Evolutionary conservation across 2,888 invertebrate genomes (phyloP), one percentile per base, ranked within the genome.

Genomic region (Disparrhopalites patrizii): DNA sequence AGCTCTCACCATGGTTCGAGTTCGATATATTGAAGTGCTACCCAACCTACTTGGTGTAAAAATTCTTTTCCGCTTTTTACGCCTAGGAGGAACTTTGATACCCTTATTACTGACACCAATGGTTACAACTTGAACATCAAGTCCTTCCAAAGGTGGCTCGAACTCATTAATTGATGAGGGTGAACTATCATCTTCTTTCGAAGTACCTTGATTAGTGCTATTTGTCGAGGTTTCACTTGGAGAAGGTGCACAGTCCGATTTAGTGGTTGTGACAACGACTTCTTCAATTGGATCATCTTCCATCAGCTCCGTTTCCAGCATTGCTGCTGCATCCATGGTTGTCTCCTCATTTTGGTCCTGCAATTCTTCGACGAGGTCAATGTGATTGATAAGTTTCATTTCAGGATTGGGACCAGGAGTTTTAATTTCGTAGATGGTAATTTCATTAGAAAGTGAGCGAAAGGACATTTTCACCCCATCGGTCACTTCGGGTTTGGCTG

Each of bases 401-500:
- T 63, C 54, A 27, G 63, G 38, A 40, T 55, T 55, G 15, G 74
- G 72, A 31, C 71, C 64, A 20, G 73, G 72, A 23, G 71, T 68
- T 60, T 70, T 70, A 51, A 75, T 73, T 70, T 75, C 73, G 43
- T 72, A 75, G 36, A 75, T 73, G 3, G 75, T 73, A 47, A 73
- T 75, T 60, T 75, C 75, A 68, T 71, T 70, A 10, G 75, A 73
- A 61, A 75, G 70, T 33, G 72, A 71, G 28, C 72, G 51, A 47
- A 74, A 70, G 1, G 74, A 73, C 73, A 74, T 72, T 68, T 73
- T 73, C 18, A 74, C 73, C 55, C 69, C 71, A 62, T 72, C 74
- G 10, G 56, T 23, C 5, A 56, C 56, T 25, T 23, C 25, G 15
- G 25, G 25, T n/a, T 47, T 47, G 23, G 7, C 25, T 20, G 47